Evolutionary conservation across 2,113 vertebrate species (phyloP).

Genomic region (Geococcyx californianus): DNA sequence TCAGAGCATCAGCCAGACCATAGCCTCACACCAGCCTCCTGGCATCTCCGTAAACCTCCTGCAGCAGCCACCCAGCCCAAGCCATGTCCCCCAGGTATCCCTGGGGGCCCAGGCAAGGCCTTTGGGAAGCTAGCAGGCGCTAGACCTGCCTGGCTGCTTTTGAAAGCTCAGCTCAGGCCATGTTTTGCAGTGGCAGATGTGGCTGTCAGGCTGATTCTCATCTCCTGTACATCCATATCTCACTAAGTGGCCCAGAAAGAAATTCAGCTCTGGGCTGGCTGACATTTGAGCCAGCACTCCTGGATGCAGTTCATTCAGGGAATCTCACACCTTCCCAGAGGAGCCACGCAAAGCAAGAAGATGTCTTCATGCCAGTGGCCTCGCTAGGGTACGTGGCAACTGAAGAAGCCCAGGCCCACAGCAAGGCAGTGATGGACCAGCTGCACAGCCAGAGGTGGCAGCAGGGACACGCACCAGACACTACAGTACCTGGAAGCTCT

Average conservation of each 20-base stretch:
- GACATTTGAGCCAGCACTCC: neutral
- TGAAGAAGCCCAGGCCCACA: neutral
- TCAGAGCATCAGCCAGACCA: neutral
- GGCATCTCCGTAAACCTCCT: neutral
- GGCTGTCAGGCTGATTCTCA: neutral
- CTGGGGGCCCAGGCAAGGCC: neutral
- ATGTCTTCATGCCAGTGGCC: neutral
- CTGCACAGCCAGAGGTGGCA: neutral
- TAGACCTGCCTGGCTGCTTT: neutral
- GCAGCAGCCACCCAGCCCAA: neutral
- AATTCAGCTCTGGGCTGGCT: neutral
- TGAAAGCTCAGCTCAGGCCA: neutral
- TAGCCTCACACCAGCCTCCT: neutral
- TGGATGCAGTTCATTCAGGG: neutral
- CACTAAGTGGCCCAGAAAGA: neutral
- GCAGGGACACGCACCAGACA: rapidly evolving
- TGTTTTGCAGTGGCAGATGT: neutral
- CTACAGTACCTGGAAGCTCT: conserved; percentile 86
- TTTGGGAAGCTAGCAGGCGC: neutral
- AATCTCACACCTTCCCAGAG: neutral
- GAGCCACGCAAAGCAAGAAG: neutral
- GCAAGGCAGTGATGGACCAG: neutral
- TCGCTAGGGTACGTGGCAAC: rapidly evolving
- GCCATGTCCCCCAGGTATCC: neutral
- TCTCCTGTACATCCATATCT: neutral